These are phyloP conservation scores for Homarus americanus DNA, from an alignment of 1,140 invertebrate species.

Conservation along the genomic window DNA sequence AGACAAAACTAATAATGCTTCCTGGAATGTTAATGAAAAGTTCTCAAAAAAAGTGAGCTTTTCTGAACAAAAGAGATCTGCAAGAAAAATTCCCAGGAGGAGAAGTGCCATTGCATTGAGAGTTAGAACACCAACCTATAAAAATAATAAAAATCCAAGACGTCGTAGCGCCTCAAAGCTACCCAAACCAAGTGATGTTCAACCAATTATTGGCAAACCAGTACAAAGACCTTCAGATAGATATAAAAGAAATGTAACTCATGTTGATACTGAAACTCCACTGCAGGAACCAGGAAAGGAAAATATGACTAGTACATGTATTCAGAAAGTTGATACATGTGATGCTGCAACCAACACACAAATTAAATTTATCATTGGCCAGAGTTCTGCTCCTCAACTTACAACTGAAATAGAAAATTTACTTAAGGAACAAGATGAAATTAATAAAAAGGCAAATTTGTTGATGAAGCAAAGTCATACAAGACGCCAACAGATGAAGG, in stretches of 20 bases:
- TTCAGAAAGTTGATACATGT: neutral
- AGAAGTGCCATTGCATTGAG: neutral
- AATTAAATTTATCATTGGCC: neutral
- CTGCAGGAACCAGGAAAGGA: neutral
- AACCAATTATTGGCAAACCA: neutral
- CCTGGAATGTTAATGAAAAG: too few relatives aligned
- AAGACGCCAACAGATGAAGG: slow-evolving; percentile 6
- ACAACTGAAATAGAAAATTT: neutral
- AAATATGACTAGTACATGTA: neutral
- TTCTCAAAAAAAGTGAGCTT: neutral
- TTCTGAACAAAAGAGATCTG: neutral
- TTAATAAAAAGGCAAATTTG: neutral
- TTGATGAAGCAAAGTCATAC: neutral
- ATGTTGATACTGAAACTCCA: neutral
- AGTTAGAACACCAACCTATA: neutral
- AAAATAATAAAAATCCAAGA: neutral
- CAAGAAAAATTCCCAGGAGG: neutral
- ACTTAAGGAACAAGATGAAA: neutral
- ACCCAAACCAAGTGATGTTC: neutral
- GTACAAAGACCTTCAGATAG: too few relatives aligned
- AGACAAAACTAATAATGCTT: too few relatives aligned
- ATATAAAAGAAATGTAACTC: neutral
- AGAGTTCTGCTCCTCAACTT: neutral
- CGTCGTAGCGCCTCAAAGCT: neutral
- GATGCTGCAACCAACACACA: neutral